Base-by-base conservation (phyloP, 2,797 vertebrate genomes). In the Enteromius thamalakanensis region DNA sequence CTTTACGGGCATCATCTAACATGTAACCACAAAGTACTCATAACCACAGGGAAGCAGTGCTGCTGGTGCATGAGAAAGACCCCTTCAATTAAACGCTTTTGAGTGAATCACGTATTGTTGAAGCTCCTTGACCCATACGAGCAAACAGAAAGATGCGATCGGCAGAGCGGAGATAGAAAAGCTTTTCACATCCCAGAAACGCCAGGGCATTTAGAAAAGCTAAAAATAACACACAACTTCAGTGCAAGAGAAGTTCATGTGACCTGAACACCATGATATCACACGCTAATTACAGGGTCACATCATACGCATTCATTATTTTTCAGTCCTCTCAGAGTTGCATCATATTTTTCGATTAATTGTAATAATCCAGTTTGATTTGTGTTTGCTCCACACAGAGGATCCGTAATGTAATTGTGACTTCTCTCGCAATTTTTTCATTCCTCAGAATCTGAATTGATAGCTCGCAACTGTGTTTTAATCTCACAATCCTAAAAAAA, bases 81-180 rank as follows among this genome's bases (percentile, higher is more conserved):
- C 74, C 29, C 75, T 40, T 37, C 53, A 77, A 34, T 51, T 42
- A 76, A 83, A 69, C 32, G 29, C 60, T 76, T 40, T 29, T 62
- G 80, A 84, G 76, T 60, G 40, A 82, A 78, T 82, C 69, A 49
- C 19, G 60, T 81, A 75, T 86, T 86, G 80, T 86, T 83, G 70
- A 71, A 74, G 76, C 80, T 75, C 77, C 76, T 45, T 83, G 80
- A 83, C 76, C 81, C 80, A 83, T 58, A 80, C 75, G 49, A 78
- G 76, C 74, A 75, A 81, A 64, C 37, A 81, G 68, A 77, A 76
- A 78, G 67, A 76, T 49, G 65, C 29, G 10, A 86, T 37, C 15
- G 40, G 60, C 69, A 67, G 26, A 65, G 76, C 49, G 74, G 23
- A 53, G 47, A 82, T 23, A 76, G 62, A 74, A 29, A 70, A 70